A percentile compares a stretch with the other conserved stretches of the same genome.
Evolutionary conservation across 2,888 invertebrate species (phyloP).

Genomic region (Drosophila melanosoma): DNA sequence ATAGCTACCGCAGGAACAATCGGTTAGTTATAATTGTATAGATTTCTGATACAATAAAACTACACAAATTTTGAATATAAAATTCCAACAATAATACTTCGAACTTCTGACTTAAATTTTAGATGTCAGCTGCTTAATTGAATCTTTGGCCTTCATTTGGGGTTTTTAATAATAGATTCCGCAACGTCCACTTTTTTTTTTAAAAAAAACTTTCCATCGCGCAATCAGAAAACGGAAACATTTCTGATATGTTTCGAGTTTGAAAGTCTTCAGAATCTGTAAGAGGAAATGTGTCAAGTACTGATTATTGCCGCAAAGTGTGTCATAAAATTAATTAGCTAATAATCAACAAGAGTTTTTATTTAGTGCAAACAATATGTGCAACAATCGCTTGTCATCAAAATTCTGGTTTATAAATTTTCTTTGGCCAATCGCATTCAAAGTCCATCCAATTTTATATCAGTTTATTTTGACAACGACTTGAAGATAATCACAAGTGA

Average conservation of each 20-base stretch:
- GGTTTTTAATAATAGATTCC: neutral
- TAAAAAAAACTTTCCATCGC: too few relatives aligned
- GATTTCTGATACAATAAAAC: neutral
- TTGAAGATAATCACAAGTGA: neutral
- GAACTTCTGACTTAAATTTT: neutral
- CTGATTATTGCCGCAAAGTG: neutral
- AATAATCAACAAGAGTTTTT: neutral
- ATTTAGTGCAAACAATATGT: neutral
- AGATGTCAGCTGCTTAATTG: neutral
- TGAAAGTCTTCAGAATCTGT: neutral
- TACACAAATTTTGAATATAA: neutral
- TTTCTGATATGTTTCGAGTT: neutral
- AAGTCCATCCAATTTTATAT: neutral
- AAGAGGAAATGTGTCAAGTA: neutral
- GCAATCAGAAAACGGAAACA: neutral
- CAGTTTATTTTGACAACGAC: neutral
- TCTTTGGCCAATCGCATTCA: neutral
- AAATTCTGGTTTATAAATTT: neutral
- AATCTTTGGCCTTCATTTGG: neutral
- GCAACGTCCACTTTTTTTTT: neutral
- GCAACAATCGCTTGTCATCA: neutral
- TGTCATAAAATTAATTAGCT: neutral
- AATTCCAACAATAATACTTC: neutral
- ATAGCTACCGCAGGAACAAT: neutral
- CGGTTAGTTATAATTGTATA: neutral